Conservation (phyloP, 64 coral and sea anemone species). For the Porites lutea region DNA sequence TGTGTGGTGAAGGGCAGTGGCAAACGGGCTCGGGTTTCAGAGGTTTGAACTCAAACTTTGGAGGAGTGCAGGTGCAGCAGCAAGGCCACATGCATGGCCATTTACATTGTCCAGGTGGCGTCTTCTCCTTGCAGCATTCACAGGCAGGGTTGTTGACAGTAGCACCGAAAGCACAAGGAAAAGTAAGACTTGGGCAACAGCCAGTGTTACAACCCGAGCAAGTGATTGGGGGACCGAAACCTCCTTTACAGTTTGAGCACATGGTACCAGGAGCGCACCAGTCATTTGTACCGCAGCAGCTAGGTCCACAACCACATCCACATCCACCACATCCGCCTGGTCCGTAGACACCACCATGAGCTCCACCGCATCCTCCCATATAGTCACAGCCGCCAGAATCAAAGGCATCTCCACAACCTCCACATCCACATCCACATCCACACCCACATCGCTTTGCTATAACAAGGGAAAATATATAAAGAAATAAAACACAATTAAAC, state of each 20-base stretch:
- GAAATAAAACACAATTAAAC: neutral
- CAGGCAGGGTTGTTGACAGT: conserved; percentile 73
- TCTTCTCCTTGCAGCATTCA: conserved; percentile 70
- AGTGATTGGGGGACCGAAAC: conserved; percentile 49
- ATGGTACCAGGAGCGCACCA: conserved; percentile 62
- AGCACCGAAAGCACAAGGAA: conserved; percentile 70
- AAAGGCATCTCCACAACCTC: conserved; percentile 72
- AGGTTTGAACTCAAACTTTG: conserved; percentile 76
- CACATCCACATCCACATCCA: conserved; percentile 24
- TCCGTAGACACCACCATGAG: conserved; percentile 13
- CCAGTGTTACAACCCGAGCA: conserved; percentile 63
- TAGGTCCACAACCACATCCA: conserved; percentile 20
- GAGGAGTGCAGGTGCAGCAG: conserved; percentile 76
- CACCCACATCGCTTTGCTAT: conserved; percentile 41
- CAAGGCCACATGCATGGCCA: conserved; percentile 84
- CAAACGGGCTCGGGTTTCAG: conserved; percentile 76
- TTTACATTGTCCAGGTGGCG: conserved; percentile 74
- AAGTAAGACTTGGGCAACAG: conserved; percentile 54
- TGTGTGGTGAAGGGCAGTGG: conserved; percentile 74
- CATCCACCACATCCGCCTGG: conserved; percentile 13
- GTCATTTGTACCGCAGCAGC: conserved; percentile 59
- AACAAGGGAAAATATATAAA: neutral
- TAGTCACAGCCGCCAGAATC: conserved; percentile 76
- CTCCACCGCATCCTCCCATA: conserved; percentile 43
- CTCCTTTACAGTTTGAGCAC: conserved; percentile 60